Conservation (phyloP, 2,113 vertebrate genomes). For the Dicentrarchus labrax region DNA sequence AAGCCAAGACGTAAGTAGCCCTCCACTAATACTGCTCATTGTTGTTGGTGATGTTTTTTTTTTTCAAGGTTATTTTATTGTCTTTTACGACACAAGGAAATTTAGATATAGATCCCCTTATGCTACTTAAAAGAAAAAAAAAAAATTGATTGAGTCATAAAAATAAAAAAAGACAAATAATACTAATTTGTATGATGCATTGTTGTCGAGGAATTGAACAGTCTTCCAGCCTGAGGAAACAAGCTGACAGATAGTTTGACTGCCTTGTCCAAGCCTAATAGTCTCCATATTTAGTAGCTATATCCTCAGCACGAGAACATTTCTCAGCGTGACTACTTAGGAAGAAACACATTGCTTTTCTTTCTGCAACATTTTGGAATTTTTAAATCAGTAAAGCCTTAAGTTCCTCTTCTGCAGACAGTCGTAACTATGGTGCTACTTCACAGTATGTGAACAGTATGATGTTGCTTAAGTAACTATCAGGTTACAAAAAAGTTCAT, state of each 20-base stretch:
- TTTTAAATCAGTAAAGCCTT: not conserved
- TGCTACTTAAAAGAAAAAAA: too few species aligned
- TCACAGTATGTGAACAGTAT: not conserved
- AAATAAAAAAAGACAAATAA: too few species aligned
- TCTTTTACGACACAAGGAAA: too few species aligned
- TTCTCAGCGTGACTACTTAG: not conserved
- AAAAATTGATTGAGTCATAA: too few species aligned
- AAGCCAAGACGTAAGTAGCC: conserved; percentile 87
- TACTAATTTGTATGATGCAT: too few species aligned
- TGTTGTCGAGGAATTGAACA: too few species aligned
- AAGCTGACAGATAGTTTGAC: too few species aligned
- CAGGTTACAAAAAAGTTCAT: not conserved
- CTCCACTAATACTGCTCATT: not conserved
- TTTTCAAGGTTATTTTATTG: too few species aligned
- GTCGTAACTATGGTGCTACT: too few species aligned
- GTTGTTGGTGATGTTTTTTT: not conserved
- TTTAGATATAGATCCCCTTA: too few species aligned
- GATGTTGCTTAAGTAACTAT: not conserved
- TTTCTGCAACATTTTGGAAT: not conserved
- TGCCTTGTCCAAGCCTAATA: too few species aligned
- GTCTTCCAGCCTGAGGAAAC: too few species aligned
- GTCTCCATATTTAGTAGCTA: not conserved
- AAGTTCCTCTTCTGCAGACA: not conserved
- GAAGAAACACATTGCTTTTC: not conserved
- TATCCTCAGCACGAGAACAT: not conserved